Percentiles rank a stretch among this genome's conserved stretches.
Conservation (phyloP, 2,113 vertebrate genomes). For the Siphamia tubifer region DNA sequence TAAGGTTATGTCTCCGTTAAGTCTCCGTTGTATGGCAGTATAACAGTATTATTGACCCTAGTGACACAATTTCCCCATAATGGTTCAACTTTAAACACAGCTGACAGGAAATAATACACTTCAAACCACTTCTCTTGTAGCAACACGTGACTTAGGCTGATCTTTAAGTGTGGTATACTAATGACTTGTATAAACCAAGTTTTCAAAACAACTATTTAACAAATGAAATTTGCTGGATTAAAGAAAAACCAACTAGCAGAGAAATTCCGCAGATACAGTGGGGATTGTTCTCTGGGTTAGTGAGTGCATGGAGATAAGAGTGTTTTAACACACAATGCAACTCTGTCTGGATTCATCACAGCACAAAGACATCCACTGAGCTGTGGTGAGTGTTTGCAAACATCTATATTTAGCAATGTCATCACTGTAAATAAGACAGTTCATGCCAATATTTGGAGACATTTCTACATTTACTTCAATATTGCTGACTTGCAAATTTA, state of each 20-base stretch:
- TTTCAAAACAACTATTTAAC: conserved; percentile 20
- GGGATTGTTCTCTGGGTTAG: conserved; percentile 35
- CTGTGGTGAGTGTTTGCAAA: conserved; percentile 7
- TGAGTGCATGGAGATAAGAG: conserved; percentile 1
- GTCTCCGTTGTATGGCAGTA: no score
- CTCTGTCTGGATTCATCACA: conserved; percentile 40
- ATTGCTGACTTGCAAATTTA: no score
- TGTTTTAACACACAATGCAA: conserved; percentile 49
- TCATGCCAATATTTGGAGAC: no score
- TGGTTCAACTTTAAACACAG: neutral
- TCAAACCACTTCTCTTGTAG: neutral
- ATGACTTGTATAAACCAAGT: conserved; percentile 22
- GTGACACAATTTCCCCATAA: neutral
- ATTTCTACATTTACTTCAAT: no score
- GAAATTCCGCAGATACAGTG: conserved; percentile 21
- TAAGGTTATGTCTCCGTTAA: no score
- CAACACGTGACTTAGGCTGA: neutral
- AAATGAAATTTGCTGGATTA: conserved; percentile 42
- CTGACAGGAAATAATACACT: neutral
- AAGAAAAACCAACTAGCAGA: conserved; percentile 4
- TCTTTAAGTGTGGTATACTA: neutral
- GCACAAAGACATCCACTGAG: conserved; percentile 36
- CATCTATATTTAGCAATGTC: conserved; percentile 1
- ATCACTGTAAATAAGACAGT: neutral
- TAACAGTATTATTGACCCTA: no score